A percentile compares a stretch with the other conserved stretches of the same genome.
phyloP scores from a whole-genome alignment of 2,797 vertebrate species.

The Peromyscus aztecus region DNA sequence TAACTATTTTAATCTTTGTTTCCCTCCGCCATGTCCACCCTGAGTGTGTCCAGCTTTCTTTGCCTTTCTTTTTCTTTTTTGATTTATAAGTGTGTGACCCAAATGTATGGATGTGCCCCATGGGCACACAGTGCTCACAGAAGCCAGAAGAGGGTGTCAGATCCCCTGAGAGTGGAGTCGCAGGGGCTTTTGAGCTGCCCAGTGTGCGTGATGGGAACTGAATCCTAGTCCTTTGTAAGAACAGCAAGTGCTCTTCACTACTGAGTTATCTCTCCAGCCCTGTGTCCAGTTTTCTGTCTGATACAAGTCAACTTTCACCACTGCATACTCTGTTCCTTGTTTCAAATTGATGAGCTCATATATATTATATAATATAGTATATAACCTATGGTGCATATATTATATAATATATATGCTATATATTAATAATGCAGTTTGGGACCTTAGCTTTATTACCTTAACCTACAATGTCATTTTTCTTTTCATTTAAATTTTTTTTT shows the following conservation, averaged over 20 bases:
- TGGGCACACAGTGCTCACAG: background rate
- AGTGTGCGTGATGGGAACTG: background rate
- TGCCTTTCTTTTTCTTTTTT: background rate
- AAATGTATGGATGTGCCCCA: no score
- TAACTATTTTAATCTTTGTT: background rate
- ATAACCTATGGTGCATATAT: no score
- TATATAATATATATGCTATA: no score
- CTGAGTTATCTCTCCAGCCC: background rate
- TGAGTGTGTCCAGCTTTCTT: background rate
- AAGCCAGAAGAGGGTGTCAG: background rate
- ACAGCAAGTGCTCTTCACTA: background rate
- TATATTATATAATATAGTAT: background rate
- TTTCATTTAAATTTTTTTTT: background rate
- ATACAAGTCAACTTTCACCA: background rate
- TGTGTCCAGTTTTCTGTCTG: background rate
- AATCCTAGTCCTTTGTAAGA: background rate
- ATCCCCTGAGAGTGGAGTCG: background rate
- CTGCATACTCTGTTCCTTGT: background rate
- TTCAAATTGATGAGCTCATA: background rate
- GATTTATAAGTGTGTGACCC: background rate
- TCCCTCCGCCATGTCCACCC: background rate
- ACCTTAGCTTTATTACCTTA: background rate
- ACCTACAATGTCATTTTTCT: background rate
- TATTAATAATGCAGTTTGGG: background rate
- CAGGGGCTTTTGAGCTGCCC: background rate